Conservation (phyloP, 2,797 vertebrate species). For the Microcaecilia unicolor region DNA sequence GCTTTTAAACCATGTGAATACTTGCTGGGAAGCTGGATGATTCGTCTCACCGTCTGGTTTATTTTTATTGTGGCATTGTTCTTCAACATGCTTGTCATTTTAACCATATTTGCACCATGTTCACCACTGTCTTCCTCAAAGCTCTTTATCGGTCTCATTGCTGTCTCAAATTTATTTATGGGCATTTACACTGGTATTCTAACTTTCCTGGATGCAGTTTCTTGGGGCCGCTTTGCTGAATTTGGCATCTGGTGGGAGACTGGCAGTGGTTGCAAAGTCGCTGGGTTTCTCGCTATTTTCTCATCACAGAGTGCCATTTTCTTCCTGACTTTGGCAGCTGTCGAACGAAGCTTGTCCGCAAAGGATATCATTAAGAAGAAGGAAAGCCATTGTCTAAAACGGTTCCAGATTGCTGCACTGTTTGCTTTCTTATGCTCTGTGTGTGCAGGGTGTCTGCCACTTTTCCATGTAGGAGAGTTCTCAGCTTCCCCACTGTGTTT, state of each 20-base stretch:
- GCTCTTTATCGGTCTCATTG: slow-evolving; percentile 80
- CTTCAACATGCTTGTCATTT: slow-evolving; percentile 84
- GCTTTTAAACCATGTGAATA: slow-evolving; percentile 95
- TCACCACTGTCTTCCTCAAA: slow-evolving; percentile 62
- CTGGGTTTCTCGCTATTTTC: slow-evolving; percentile 84
- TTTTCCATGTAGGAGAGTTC: slow-evolving; percentile 60
- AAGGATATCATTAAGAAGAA: slow-evolving; percentile 76
- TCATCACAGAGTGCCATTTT: slow-evolving; percentile 87
- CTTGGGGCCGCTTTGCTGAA: slow-evolving; percentile 88
- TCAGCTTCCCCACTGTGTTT: slow-evolving; percentile 85
- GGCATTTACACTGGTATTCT: slow-evolving; percentile 82
- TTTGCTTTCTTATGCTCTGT: slow-evolving; percentile 67
- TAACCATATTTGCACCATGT: slow-evolving; percentile 70
- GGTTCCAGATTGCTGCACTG: slow-evolving; percentile 62
- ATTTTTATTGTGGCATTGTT: slow-evolving; percentile 88
- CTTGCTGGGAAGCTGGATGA: slow-evolving; percentile 97
- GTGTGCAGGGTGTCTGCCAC: slow-evolving; percentile 70
- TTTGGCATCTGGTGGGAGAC: slow-evolving; percentile 96
- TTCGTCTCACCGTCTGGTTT: slow-evolving; percentile 95
- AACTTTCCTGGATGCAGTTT: slow-evolving; percentile 76
- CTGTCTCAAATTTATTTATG: slow-evolving; percentile 84
- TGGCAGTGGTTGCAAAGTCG: slow-evolving; percentile 75
- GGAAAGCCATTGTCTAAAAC: slow-evolving; percentile 49
- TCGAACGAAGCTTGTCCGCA: slow-evolving; percentile 81
- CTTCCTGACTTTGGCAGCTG: slow-evolving; percentile 74